Conservation (phyloP, 2,888 invertebrate genomes). For the Camponotus fellah region DNA sequence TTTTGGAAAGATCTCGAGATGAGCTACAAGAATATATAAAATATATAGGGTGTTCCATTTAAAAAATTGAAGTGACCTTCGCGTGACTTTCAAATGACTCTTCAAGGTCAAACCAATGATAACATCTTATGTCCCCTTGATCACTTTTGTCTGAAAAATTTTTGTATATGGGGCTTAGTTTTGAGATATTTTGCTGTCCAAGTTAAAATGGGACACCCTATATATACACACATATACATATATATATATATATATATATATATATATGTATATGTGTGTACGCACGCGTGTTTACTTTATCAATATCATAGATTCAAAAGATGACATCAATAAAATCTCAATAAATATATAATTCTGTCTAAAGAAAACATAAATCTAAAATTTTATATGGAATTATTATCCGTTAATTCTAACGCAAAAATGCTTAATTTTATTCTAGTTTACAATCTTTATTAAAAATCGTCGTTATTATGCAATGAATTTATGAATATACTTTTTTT, state of each 20-base stretch:
- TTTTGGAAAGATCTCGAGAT: too few species aligned
- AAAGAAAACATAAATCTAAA: conserved; percentile 16
- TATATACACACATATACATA: too few species aligned
- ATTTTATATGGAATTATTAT: conserved; percentile 20
- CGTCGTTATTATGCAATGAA: conserved; percentile 15
- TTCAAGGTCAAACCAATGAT: too few species aligned
- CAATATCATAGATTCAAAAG: background rate
- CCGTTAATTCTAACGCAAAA: conserved; percentile 17
- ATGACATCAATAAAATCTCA: background rate
- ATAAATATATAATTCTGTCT: background rate
- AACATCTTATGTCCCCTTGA: too few species aligned
- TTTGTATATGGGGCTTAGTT: too few species aligned
- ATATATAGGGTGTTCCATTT: too few species aligned
- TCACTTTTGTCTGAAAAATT: too few species aligned
- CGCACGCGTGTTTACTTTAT: background rate
- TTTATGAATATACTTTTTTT: conserved; percentile 38
- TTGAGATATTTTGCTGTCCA: too few species aligned
- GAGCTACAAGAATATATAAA: too few species aligned
- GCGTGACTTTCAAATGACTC: too few species aligned
- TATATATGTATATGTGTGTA: background rate
- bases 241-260: background rate
- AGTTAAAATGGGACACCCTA: too few species aligned
- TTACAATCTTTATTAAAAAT: conserved; percentile 37
- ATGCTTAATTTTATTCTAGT: conserved; percentile 36
- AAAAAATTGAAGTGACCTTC: too few species aligned